phyloP scores from a whole-genome alignment of 2,113 vertebrate species.

The Zosterops hypoxanthus region DNA sequence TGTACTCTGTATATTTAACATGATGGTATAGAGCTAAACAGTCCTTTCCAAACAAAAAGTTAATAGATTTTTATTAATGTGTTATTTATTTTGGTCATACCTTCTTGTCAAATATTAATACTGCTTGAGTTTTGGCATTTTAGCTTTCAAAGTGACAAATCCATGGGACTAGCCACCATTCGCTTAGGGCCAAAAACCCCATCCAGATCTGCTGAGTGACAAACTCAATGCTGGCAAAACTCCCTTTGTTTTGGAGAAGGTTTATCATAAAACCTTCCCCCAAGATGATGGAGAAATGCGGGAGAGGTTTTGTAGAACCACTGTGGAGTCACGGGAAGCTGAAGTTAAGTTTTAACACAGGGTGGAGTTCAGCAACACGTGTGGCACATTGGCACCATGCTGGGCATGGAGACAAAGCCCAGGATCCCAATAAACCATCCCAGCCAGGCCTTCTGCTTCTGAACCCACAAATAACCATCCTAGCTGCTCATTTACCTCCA shows the following conservation, averaged over 20 bases:
- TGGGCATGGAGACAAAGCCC: not conserved
- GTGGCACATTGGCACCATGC: accelerated
- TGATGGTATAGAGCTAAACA: not conserved
- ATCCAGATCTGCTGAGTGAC: not conserved
- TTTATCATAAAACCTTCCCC: not conserved
- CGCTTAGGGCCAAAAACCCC: not conserved
- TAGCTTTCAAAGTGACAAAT: not conserved
- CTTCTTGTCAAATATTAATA: not conserved
- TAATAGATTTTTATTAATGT: not conserved
- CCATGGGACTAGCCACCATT: not conserved
- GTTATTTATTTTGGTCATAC: not conserved
- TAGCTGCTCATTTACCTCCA: not conserved
- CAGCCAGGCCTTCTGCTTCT: not conserved
- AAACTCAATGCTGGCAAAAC: not conserved
- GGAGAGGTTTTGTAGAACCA: not conserved
- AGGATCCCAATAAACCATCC: not conserved
- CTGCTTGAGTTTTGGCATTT: not conserved
- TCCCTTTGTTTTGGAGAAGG: not conserved
- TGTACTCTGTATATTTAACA: not conserved
- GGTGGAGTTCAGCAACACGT: not conserved
- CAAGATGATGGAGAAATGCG: not conserved
- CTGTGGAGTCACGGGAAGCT: not conserved
- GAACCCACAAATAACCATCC: not conserved
- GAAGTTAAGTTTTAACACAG: not conserved
- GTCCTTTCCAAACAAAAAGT: not conserved